Evolutionary conservation across 2,113 vertebrate genomes (phyloP).

Genomic region (Cyphomyrus plagiostoma): DNA sequence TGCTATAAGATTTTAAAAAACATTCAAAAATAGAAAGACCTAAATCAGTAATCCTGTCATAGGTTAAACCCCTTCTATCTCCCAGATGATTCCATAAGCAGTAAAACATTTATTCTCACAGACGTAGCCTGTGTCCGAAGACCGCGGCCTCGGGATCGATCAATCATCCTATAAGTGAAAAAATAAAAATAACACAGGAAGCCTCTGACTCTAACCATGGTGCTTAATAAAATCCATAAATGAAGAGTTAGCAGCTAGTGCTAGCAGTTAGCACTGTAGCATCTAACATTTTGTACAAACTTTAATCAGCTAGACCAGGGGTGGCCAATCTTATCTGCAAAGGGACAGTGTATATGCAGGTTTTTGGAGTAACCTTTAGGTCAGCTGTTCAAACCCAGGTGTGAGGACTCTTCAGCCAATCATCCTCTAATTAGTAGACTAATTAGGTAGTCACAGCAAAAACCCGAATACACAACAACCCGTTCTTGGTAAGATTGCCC

Average conservation of each 20-base stretch:
- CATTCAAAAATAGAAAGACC: neutral
- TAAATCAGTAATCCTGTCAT: neutral
- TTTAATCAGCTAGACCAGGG: neutral
- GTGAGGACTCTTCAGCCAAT: too few relatives aligned
- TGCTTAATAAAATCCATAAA: neutral
- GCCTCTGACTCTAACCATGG: neutral
- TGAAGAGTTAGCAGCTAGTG: neutral
- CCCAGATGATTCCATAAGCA: neutral
- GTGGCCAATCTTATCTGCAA: too few relatives aligned
- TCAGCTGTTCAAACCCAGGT: too few relatives aligned
- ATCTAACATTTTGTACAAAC: neutral
- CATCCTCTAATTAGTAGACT: too few relatives aligned
- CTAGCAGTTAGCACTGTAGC: neutral
- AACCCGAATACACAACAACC: too few relatives aligned
- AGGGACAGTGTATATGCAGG: too few relatives aligned
- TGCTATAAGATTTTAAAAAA: neutral
- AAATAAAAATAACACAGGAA: constrained; percentile 1
- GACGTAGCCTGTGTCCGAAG: neutral
- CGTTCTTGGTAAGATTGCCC: neutral
- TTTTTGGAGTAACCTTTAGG: too few relatives aligned
- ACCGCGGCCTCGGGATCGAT: constrained; percentile 1
- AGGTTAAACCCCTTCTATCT: neutral
- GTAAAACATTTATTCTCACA: constrained; percentile 7
- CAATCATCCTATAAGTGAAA: neutral
- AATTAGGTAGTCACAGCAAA: too few relatives aligned